Evolutionary conservation across 2,113 vertebrate species (phyloP).

Genomic region (Scytalopus superciliaris): DNA sequence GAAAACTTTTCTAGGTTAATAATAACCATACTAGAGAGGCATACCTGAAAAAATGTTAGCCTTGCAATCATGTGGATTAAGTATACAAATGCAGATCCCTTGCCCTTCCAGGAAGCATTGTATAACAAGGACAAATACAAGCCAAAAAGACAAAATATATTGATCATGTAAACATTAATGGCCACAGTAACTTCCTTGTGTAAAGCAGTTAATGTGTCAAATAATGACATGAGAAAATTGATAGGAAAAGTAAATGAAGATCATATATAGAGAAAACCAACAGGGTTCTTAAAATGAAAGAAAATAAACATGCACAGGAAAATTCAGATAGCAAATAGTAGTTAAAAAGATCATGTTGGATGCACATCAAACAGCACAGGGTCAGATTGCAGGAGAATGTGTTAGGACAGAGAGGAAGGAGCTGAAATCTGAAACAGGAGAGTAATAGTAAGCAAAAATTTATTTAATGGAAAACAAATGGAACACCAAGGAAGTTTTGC

Average conservation of each 20-base stretch:
- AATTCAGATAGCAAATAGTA: not conserved
- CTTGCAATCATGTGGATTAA: not conserved
- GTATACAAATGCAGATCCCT: not conserved
- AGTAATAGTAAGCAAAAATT: not conserved
- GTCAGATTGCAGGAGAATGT: not conserved
- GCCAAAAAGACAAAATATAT: not conserved
- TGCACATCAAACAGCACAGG: not conserved
- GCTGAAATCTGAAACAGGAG: not conserved
- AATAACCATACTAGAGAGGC: not conserved
- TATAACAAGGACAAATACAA: not conserved
- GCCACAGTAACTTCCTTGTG: not conserved
- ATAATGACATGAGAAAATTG: not conserved
- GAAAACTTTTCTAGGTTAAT: not conserved
- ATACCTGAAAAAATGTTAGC: not conserved
- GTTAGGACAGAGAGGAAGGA: slow-evolving; percentile 5
- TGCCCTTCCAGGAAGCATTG: not conserved
- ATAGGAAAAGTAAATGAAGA: not conserved
- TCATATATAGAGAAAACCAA: not conserved
- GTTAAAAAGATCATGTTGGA: not conserved
- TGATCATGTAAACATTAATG: not conserved
- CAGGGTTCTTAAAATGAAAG: not conserved
- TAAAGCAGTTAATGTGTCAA: not conserved
- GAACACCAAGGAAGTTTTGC: not conserved
- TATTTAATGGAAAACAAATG: not conserved
- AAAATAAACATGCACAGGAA: not conserved